Conservation (phyloP, 1,140 invertebrate species). For the Dendrolimus kikuchii region DNA sequence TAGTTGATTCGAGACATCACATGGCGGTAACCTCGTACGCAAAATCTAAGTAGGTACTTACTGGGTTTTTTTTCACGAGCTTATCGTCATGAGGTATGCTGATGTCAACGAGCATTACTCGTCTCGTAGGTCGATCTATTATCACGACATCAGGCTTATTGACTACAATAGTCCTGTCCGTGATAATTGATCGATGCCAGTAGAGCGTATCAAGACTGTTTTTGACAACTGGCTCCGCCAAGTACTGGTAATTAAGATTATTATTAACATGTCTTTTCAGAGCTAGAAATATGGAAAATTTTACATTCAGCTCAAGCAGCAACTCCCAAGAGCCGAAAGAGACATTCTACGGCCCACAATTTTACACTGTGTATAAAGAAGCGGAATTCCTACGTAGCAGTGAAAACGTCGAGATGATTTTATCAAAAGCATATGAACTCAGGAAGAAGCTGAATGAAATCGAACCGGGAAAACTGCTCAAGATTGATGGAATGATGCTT, state of each 20-base stretch:
- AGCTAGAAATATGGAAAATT: constrained; percentile 28
- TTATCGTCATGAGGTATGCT: no score
- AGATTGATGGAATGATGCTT: constrained; percentile 27
- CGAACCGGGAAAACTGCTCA: constrained; percentile 25
- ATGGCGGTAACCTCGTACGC: no score
- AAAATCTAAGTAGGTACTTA: no score
- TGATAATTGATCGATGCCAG: no score
- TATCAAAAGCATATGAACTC: constrained; percentile 33
- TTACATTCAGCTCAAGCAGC: constrained; percentile 22
- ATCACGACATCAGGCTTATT: no score
- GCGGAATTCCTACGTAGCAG: constrained; percentile 30
- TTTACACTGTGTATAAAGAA: constrained; percentile 37
- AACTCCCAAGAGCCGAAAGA: neutral
- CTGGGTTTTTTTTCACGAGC: no score
- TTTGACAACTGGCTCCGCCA: no score
- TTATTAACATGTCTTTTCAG: constrained; percentile 8
- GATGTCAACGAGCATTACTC: no score
- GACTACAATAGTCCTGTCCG: no score
- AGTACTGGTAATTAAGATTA: neutral
- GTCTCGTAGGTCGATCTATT: no score
- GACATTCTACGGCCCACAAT: constrained; percentile 19
- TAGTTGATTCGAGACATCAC: no score
- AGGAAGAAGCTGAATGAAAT: constrained; percentile 28
- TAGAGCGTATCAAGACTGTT: no score
- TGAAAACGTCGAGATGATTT: constrained; percentile 33